These are phyloP conservation scores for Latrodectus elegans DNA, from an alignment of 2,888 invertebrate species.

Conservation along the genomic window DNA sequence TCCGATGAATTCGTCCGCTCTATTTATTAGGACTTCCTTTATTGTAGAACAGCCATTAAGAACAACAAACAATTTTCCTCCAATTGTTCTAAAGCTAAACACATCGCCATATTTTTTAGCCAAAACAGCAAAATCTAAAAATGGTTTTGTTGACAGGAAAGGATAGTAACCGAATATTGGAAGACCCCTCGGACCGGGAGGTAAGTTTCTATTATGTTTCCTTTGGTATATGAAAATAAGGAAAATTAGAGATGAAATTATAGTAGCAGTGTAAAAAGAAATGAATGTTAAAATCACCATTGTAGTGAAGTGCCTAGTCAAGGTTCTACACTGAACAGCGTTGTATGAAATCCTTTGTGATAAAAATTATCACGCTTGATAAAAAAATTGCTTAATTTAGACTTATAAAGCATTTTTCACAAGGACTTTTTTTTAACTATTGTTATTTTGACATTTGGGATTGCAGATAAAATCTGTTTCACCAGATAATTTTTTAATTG, in stretches of 20 bases:
- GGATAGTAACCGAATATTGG: constrained; percentile 44
- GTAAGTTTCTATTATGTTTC: constrained; percentile 17
- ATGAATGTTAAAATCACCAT: not conserved
- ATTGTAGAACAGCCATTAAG: constrained; percentile 34
- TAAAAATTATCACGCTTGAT: not conserved
- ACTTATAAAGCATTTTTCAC: too few species aligned
- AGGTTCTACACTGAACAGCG: not conserved
- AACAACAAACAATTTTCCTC: constrained; percentile 35
- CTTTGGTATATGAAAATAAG: not conserved
- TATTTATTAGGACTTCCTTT: constrained; percentile 29
- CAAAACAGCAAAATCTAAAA: constrained; percentile 14
- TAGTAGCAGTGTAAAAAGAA: not conserved
- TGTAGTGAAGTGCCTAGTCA: not conserved
- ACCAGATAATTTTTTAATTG: too few species aligned
- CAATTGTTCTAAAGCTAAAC: constrained; percentile 49
- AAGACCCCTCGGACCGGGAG: constrained; percentile 46
- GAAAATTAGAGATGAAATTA: not conserved
- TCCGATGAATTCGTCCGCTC: constrained; percentile 50
- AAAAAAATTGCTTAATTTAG: not conserved
- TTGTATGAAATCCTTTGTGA: not conserved
- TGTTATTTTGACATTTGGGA: too few species aligned
- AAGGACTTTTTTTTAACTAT: too few species aligned
- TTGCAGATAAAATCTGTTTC: too few species aligned
- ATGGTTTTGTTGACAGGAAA: constrained; percentile 6
- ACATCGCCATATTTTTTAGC: constrained; percentile 29